Conservation (phyloP, 2,113 vertebrate species). For the Atlantisia rogersi region DNA sequence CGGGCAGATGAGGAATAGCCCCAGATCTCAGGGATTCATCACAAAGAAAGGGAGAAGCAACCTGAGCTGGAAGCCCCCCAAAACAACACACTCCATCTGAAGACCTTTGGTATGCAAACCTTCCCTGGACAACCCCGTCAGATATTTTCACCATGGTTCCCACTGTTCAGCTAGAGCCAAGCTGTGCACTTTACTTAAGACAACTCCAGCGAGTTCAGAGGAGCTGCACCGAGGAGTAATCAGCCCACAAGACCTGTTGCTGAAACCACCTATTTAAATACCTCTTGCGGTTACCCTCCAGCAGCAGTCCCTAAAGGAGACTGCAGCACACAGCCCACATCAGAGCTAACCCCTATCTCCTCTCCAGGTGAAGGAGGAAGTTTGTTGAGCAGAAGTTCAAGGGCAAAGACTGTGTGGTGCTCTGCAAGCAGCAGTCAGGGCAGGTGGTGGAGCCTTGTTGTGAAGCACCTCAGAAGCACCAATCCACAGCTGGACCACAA, state of each 20-base stretch:
- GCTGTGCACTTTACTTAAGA: rapidly evolving
- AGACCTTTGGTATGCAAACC: not conserved
- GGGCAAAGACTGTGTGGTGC: not conserved
- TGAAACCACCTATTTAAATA: not conserved
- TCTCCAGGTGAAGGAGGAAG: not conserved
- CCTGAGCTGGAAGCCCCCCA: not conserved
- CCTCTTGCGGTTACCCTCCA: not conserved
- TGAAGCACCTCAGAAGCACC: not conserved
- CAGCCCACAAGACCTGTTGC: not conserved
- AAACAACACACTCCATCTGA: rapidly evolving
- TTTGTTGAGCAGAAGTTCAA: not conserved
- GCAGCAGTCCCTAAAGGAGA: not conserved
- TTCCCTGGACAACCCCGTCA: not conserved
- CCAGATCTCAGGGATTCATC: not conserved
- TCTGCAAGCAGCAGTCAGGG: not conserved
- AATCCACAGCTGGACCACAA: rapidly evolving
- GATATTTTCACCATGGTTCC: rapidly evolving
- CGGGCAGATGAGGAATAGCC: rapidly evolving
- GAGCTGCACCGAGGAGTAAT: not conserved
- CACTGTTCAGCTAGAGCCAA: not conserved
- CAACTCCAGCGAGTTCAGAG: not conserved
- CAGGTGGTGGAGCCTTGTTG: not conserved
- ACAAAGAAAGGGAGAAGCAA: not conserved
- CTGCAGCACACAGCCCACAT: not conserved
- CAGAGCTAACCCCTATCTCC: not conserved